These are phyloP conservation scores for Crocodylus rhombifer DNA, from an alignment of 2,797 vertebrate species.

Conservation along the genomic window DNA sequence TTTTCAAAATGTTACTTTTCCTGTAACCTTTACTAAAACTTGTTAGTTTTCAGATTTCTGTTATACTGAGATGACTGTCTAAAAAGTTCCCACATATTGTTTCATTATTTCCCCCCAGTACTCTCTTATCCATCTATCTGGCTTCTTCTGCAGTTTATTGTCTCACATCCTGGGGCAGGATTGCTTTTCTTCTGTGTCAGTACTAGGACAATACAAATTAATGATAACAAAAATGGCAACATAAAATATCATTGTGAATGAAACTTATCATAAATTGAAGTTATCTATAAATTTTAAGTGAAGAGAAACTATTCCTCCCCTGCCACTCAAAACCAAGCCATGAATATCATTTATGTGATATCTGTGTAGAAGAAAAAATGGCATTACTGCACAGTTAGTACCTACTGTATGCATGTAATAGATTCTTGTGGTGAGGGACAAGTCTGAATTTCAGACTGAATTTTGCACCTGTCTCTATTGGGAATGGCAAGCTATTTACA, in stretches of 20 bases:
- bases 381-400: neutral
- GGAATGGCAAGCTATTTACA: slow-evolving; percentile 40
- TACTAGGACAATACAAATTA: neutral
- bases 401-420: neutral
- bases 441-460: slow-evolving; percentile 12
- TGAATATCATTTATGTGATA: neutral
- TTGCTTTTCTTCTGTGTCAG: accelerated
- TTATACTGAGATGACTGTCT: neutral
- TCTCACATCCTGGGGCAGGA: neutral
- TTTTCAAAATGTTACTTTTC: neutral
- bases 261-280: neutral
- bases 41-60: neutral
- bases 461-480: slow-evolving; percentile 2
- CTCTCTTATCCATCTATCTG: neutral
- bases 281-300: neutral
- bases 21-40: neutral
- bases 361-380: neutral
- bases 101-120: neutral
- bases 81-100: neutral
- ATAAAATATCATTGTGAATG: neutral
- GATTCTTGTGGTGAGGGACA: neutral
- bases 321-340: neutral
- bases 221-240: neutral
- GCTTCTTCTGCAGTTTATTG: neutral
- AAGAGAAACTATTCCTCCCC: neutral